Evolutionary conservation across 2,113 vertebrate genomes (phyloP), one percentile per base, ranked within the genome.

Genomic region (Aegithalos caudatus): DNA sequence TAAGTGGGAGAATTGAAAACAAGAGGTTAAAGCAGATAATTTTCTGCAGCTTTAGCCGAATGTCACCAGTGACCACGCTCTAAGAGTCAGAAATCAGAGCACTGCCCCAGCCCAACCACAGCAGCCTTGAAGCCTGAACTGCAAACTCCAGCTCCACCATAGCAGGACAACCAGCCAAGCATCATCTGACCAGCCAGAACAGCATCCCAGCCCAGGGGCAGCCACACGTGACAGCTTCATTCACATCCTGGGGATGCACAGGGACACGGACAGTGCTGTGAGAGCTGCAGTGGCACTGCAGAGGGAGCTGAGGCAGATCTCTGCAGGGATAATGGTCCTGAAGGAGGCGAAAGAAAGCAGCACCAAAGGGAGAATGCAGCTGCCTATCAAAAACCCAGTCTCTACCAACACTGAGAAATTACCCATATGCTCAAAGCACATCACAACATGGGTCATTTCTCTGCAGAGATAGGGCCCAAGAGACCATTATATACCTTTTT

Each of bases 171-270:
- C 15, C 65, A 62, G 10, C 7, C 50, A 31, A 51, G 45, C 83
- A 50, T 10, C 72, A 45, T 4, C 35, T 13, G 33, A 37, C 9
- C 9, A 24, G 15, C 28, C 51, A 51, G 25, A 56, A 53, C 35
- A 60, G 38, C 70, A 70, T 54, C 31, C 17, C 33, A 9, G 72
- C 66, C 45, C 33, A 17, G 23, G 22, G 61, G 31, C 22, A n/a
- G 57, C 37, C 37, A 4, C 54, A 22, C 0, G 0, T 3, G 4
- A 29, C 50, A 51, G 51, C 57, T 57, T 50, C 48, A 29, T n/a
- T 67, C 17, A 1, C 11, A 1, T 25, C 27, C 45, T 10, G 3
- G 35, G 16, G 35, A 62, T 2, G 16, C 16, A 10, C 4, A 1
- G 54, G 23, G 44, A 24, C 22, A 35, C 29, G 25, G 8, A 14